phyloP scores from a whole-genome alignment of 2,797 vertebrate genomes.

The Bovichtus diacanthus region DNA sequence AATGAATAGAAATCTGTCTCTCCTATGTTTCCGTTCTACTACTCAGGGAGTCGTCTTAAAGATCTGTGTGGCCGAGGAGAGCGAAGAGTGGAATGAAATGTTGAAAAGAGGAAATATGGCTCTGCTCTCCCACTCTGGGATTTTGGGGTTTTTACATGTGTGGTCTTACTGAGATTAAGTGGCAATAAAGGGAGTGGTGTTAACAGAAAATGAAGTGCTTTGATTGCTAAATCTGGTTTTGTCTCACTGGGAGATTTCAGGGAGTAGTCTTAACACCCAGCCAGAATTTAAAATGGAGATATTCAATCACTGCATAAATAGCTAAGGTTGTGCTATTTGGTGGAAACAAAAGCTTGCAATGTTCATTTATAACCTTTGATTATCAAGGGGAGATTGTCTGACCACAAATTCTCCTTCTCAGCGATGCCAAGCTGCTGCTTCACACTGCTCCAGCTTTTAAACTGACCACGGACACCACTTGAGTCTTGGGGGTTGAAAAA shows the following conservation, averaged over 20 bases:
- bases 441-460: constrained; percentile 18
- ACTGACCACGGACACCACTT: constrained; percentile 36
- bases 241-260: constrained; percentile 29
- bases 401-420: constrained; percentile 37
- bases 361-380: constrained; percentile 34
- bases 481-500: constrained; percentile 15
- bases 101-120: constrained; percentile 62
- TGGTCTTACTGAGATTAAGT: constrained; percentile 71
- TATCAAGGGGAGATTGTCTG: constrained; percentile 17
- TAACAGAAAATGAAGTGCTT: constrained; percentile 52
- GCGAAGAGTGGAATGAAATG: constrained; percentile 50
- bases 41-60: constrained; percentile 39
- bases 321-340: constrained; percentile 8
- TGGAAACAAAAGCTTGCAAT: constrained; percentile 47
- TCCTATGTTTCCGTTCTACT: constrained; percentile 21
- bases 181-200: constrained; percentile 62
- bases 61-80: constrained; percentile 50
- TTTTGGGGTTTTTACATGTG: constrained; percentile 62
- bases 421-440: constrained; percentile 11
- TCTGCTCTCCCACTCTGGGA: constrained; percentile 48
- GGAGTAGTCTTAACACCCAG: constrained; percentile 29
- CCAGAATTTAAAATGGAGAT: constrained; percentile 27
- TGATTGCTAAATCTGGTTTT: constrained; percentile 42
- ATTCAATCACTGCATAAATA: constrained; percentile 26
- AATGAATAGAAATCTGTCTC: constrained; percentile 34